Base-by-base conservation (phyloP, 2,888 invertebrate genomes). In the Caenorhabditis angaria region DNA sequence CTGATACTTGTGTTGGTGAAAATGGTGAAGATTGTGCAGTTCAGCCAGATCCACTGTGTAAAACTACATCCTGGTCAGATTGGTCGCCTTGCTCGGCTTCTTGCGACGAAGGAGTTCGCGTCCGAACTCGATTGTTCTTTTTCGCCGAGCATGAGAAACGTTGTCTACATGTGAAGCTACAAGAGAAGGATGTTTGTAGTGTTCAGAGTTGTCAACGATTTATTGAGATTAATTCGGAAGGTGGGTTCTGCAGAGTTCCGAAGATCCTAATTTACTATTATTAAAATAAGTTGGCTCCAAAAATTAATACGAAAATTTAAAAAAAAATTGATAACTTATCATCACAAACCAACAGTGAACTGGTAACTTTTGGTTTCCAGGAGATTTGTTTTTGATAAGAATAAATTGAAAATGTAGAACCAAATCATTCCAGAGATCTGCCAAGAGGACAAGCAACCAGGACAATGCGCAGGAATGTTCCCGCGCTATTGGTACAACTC, bases 391-490 rank as follows among this genome's bases (percentile, higher is more conserved):
- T n/a, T n/a, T n/a, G n/a, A n/a, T n/a, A n/a, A n/a, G n/a, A n/a
- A n/a, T n/a, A n/a, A n/a, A n/a, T n/a, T n/a, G n/a, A n/a, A n/a
- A n/a, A n/a, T n/a, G n/a, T n/a, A n/a, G n/a, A n/a, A n/a, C n/a
- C n/a, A n/a, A 24, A 58, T 51, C n/a, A 29, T 74, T 83, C 60
- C 87, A 94, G 94, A 93, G 84, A 92, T 94, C 63, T 96, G 95
- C 87, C 92, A 92, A 91, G 92, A 93, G 88, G 90, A 91, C 24
- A 90, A 91, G 28, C 93, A 94, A 80, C 89, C 90, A 29, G 97
- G 97, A 0, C 94, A 94, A 1, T 97, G 97, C 88, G 91, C 93
- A 66, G 95, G 94, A 0, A 91, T 91, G 85, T 94, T 93, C 89
- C 92, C 92, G 82, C 92, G 96, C 66, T 99, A 94, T 92, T 92